Percentiles rank a stretch among this genome's conserved stretches.
phyloP scores from a whole-genome alignment of 2,888 invertebrate species.

The Xestobium rufovillosum region DNA sequence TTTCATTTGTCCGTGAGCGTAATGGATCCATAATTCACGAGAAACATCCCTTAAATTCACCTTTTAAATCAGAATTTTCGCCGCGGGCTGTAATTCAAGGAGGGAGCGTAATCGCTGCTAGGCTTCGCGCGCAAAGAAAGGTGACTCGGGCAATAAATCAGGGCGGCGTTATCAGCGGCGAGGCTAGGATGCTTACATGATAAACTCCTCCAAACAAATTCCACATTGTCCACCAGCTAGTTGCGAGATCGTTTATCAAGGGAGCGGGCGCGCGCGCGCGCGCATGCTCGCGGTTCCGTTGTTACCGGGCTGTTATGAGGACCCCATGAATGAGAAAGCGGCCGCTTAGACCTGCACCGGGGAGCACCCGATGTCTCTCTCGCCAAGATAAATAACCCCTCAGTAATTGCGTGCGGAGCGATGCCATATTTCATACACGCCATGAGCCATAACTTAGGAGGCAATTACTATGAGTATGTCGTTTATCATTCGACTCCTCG shows the following conservation, averaged over 20 bases:
- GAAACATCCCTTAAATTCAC: too few relatives aligned
- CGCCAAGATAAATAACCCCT: constrained; percentile 48
- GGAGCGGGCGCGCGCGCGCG: too few relatives aligned
- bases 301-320: constrained; percentile 32
- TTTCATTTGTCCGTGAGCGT: too few relatives aligned
- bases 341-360: constrained; percentile 31
- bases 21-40: too few relatives aligned
- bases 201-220: constrained; percentile 40
- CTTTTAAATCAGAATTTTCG: too few relatives aligned
- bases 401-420: constrained; percentile 52
- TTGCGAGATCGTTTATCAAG: constrained; percentile 35
- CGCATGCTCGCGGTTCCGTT: constrained; percentile 15
- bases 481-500: constrained; percentile 46
- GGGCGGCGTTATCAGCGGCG: constrained; percentile 30
- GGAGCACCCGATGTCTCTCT: constrained; percentile 30
- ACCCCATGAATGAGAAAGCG: constrained; percentile 37
- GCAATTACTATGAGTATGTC: constrained; percentile 54
- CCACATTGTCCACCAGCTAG: constrained; percentile 38
- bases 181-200: constrained; percentile 35
- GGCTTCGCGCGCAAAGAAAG: constrained; percentile 16
- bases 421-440: constrained; percentile 53
- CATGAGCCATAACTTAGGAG: constrained; percentile 53
- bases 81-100: too few relatives aligned
- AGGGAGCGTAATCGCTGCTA: constrained; percentile 12
- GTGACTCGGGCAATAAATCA: constrained; percentile 28